Conservation (phyloP, 2,113 vertebrate species). For the Toxotes chatareus region DNA sequence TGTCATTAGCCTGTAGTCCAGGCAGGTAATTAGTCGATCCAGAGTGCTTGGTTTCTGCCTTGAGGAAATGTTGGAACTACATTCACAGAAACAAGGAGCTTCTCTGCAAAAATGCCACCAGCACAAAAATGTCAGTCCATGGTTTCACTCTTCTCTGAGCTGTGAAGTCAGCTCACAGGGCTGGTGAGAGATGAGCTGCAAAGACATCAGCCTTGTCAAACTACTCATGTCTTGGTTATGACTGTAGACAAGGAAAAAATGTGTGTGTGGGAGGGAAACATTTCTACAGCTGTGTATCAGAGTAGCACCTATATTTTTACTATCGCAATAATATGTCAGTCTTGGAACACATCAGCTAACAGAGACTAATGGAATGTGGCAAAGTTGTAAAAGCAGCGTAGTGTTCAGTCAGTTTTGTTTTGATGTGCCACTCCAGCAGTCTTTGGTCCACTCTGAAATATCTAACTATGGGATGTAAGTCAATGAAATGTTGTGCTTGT, state of each 20-base stretch:
- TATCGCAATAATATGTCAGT: background rate
- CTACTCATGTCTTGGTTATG: slow-evolving; percentile 6
- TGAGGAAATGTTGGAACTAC: slow-evolving; percentile 13
- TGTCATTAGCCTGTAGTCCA: background rate
- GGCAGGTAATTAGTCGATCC: slow-evolving; percentile 22
- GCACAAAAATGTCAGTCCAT: slow-evolving; percentile 11
- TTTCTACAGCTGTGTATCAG: background rate
- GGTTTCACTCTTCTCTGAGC: slow-evolving; percentile 23
- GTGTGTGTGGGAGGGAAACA: background rate
- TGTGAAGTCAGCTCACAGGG: slow-evolving; percentile 40
- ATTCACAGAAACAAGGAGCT: slow-evolving; percentile 27
- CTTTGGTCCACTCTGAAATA: background rate
- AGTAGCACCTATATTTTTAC: slow-evolving; percentile 27
- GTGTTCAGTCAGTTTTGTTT: background rate
- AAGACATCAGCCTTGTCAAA: slow-evolving; percentile 49
- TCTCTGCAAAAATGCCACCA: slow-evolving; percentile 16
- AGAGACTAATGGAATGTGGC: background rate
- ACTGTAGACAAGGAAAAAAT: slow-evolving; percentile 10
- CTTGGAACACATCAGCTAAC: background rate
- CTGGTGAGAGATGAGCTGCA: slow-evolving; percentile 45
- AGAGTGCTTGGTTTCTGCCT: slow-evolving; percentile 14
- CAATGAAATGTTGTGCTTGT: too few species aligned
- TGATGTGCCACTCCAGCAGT: background rate
- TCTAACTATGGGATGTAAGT: background rate
- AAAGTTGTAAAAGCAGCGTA: background rate